Conservation (phyloP, 2,113 vertebrate species). For the Trichomycterus rosablanca region DNA sequence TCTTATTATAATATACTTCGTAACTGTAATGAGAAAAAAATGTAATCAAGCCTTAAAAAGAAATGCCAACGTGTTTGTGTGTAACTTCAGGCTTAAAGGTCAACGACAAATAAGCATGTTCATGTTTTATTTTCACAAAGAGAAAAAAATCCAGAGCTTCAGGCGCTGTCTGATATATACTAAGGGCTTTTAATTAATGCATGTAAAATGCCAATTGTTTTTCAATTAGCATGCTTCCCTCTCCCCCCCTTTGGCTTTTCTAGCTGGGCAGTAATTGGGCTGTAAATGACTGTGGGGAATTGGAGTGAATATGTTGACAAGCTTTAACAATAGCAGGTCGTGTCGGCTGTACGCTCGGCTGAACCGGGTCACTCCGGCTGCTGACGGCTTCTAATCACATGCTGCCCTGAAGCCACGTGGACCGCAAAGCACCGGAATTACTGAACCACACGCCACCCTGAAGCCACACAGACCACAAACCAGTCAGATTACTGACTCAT, state of each 20-base stretch:
- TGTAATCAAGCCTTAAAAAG: too few species aligned
- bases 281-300: slow-evolving; percentile 91
- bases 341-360: slow-evolving; percentile 86
- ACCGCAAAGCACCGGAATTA: slow-evolving; percentile 88
- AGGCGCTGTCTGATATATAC: slow-evolving; percentile 66
- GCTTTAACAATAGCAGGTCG: slow-evolving; percentile 96
- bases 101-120: too few species aligned
- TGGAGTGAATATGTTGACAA: slow-evolving; percentile 99
- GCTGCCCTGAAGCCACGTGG: slow-evolving; percentile 89
- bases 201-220: slow-evolving; percentile 75
- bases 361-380: slow-evolving; percentile 78
- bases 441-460: slow-evolving; percentile 75
- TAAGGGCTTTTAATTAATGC: slow-evolving; percentile 72
- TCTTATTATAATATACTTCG: too few species aligned
- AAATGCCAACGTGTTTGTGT: too few species aligned
- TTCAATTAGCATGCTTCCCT: slow-evolving; percentile 66
- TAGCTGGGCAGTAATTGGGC: slow-evolving; percentile 67
- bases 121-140: too few species aligned
- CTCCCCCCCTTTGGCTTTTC: slow-evolving; percentile 51
- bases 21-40: too few species aligned
- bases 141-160: slow-evolving; percentile 47
- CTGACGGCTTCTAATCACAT: slow-evolving; percentile 94
- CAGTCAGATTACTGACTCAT: slow-evolving; percentile 89
- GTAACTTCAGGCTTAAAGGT: too few species aligned
- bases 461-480: slow-evolving; percentile 82